Conservation (phyloP, 2,113 vertebrate genomes). For the Labeo rohita region DNA sequence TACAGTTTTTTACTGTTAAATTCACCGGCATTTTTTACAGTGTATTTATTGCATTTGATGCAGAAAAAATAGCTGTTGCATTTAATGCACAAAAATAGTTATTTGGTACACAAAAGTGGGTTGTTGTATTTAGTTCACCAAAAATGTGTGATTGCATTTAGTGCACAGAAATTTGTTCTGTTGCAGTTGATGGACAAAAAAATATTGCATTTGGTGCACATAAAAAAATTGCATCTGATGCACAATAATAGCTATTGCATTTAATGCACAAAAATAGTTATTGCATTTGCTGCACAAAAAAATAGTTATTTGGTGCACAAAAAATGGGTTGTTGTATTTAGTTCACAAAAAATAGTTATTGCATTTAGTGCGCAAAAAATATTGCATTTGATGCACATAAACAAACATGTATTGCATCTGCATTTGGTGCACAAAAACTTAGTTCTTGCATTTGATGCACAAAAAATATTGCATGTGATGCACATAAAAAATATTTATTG, state of each 20-base stretch:
- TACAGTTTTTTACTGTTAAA: no score
- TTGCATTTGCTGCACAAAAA: background rate
- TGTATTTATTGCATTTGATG: background rate
- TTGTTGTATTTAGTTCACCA: background rate
- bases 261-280: background rate
- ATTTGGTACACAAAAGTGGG: background rate
- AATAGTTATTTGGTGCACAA: background rate
- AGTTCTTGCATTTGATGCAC: background rate
- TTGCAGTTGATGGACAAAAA: background rate
- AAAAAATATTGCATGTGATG: background rate
- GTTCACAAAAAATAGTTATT: background rate
- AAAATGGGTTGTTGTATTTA: background rate
- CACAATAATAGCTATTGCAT: background rate
- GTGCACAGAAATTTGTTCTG: background rate
- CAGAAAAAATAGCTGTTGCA: background rate
- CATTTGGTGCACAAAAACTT: background rate
- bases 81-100: background rate
- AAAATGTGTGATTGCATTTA: background rate
- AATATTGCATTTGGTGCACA: background rate
- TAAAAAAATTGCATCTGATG: background rate
- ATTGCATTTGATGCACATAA: background rate
- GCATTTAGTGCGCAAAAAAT: background rate
- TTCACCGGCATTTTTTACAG: no score
- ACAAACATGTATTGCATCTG: background rate
- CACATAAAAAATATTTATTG: background rate